Conservation (phyloP, 2,797 vertebrate genomes). For the Vireo griseus region DNA sequence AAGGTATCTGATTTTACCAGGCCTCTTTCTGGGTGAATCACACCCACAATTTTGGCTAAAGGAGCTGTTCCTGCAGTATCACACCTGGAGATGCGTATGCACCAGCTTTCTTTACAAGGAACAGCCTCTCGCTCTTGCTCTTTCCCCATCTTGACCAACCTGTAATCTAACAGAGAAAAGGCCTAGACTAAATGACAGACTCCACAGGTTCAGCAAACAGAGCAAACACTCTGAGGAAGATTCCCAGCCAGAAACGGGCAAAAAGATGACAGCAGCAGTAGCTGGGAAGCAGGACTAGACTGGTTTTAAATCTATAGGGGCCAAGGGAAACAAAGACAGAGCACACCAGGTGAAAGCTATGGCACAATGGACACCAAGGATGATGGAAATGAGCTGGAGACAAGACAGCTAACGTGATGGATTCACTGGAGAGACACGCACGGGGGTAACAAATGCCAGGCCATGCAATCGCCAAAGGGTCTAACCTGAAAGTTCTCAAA, state of each 20-base stretch:
- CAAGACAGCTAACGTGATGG: neutral
- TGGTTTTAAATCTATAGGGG: slow-evolving; percentile 7
- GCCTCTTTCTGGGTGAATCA: neutral
- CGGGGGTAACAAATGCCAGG: slow-evolving; percentile 46
- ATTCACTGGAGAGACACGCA: slow-evolving; percentile 16
- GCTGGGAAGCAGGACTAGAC: slow-evolving; percentile 17
- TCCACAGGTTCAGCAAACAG: slow-evolving; percentile 61
- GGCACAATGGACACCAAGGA: neutral
- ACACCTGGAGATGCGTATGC: neutral
- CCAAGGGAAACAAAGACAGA: slow-evolving; percentile 30
- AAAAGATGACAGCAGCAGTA: slow-evolving; percentile 37
- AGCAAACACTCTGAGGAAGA: slow-evolving; percentile 54
- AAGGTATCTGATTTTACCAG: slow-evolving; percentile 1
- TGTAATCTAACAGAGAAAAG: slow-evolving; percentile 30
- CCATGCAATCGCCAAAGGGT: slow-evolving; percentile 69
- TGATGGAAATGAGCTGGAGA: slow-evolving; percentile 15
- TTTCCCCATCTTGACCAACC: neutral
- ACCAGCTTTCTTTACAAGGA: neutral
- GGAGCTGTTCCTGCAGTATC: neutral
- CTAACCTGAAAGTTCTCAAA: slow-evolving; percentile 94
- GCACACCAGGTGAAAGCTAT: slow-evolving; percentile 30
- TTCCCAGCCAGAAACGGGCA: slow-evolving; percentile 49
- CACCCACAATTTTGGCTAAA: neutral
- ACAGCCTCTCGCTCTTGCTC: neutral
- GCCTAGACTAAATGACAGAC: slow-evolving; percentile 33